Conservation (phyloP, 2,888 invertebrate species). For the Agrochola circellaris region DNA sequence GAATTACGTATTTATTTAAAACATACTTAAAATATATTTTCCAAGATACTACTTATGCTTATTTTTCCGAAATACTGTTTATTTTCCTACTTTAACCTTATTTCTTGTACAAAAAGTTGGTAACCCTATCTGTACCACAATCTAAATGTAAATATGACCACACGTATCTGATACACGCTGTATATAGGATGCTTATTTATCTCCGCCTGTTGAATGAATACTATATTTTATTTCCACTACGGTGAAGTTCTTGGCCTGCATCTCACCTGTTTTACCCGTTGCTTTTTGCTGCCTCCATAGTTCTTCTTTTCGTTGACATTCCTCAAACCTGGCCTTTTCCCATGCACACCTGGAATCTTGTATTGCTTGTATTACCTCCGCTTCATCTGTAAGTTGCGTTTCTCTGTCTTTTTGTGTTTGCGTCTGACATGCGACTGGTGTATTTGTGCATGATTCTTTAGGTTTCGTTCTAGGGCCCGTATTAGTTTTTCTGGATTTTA, state of each 20-base stretch:
- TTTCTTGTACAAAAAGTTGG: too few species aligned
- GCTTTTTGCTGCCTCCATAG: too few species aligned
- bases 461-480: accelerated
- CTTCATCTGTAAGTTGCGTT: slow-evolving; percentile 15
- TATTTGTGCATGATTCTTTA: not conserved
- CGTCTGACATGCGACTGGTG: not conserved
- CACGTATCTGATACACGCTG: not conserved
- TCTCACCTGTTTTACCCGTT: not conserved
- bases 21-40: too few species aligned
- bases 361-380: not conserved
- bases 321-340: not conserved
- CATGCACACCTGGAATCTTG: not conserved
- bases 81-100: too few species aligned
- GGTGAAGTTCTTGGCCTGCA: too few species aligned
- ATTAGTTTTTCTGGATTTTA: not conserved
- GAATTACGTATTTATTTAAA: too few species aligned
- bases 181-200: not conserved
- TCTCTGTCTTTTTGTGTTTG: not conserved
- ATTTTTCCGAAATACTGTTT: too few species aligned
- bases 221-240: too few species aligned
- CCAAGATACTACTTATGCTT: too few species aligned
- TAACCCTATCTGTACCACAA: too few species aligned
- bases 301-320: not conserved
- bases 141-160: too few species aligned
- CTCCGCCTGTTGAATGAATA: not conserved